A percentile compares a stretch with the other conserved stretches of the same genome.
Conservation (phyloP, 2,888 invertebrate species). For the Apocheima hispidaria region DNA sequence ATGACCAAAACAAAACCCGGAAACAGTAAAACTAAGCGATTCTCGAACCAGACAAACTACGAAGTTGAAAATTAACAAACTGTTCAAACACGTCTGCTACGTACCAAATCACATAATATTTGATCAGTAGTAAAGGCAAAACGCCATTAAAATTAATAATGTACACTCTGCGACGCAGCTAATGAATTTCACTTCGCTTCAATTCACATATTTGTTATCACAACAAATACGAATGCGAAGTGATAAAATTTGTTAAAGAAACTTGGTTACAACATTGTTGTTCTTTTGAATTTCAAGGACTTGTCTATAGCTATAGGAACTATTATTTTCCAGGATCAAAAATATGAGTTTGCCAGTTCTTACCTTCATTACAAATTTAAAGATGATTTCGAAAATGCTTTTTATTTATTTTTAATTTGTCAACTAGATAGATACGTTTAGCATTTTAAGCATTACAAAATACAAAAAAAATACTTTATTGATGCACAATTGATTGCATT, state of each 20-base stretch:
- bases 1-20: not conserved
- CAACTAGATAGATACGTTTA: too few species aligned
- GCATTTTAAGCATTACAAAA: too few species aligned
- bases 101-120: slow-evolving; percentile 10
- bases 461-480: too few species aligned
- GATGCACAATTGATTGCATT: too few species aligned
- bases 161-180: slow-evolving; percentile 1
- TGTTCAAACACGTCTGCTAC: slow-evolving; percentile 21
- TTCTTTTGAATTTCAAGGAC: too few species aligned
- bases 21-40: not conserved
- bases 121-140: slow-evolving; percentile 7
- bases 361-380: too few species aligned
- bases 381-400: too few species aligned
- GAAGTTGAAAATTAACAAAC: slow-evolving; percentile 1
- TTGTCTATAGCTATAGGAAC: too few species aligned
- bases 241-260: not conserved
- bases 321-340: too few species aligned
- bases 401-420: too few species aligned
- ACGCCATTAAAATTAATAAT: not conserved
- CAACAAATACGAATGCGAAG: slow-evolving; percentile 5
- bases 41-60: slow-evolving; percentile 4
- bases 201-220: slow-evolving; percentile 20
- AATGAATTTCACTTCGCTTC: slow-evolving; percentile 20
- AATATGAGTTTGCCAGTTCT: too few species aligned
- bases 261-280: not conserved